Evolutionary conservation across 2,113 vertebrate genomes (phyloP).

Genomic region (Hemichromis elongatus): DNA sequence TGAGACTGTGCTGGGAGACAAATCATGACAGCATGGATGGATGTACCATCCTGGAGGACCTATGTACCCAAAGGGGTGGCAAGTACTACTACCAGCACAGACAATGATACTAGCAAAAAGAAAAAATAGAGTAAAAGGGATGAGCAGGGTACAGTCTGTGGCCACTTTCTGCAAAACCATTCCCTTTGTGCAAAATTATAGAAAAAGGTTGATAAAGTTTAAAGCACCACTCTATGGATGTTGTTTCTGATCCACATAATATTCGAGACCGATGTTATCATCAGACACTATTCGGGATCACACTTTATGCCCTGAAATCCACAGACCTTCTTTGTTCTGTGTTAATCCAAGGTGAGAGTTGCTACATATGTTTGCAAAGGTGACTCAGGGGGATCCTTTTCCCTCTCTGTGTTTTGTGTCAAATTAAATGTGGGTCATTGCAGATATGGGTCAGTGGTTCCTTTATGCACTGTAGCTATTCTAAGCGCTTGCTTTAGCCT

Average conservation of each 20-base stretch:
- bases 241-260: not conserved
- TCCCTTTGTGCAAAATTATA: not conserved
- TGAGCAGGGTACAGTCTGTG: not conserved
- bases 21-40: not conserved
- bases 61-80: not conserved
- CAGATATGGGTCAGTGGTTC: constrained; percentile 66
- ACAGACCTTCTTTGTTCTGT: not conserved
- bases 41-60: not conserved
- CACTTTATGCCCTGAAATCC: not conserved
- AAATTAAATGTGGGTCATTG: constrained; percentile 61
- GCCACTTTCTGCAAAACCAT: not conserved
- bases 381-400: constrained; percentile 9
- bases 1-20: not conserved
- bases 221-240: not conserved
- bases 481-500: constrained; percentile 30
- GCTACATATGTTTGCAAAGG: not conserved
- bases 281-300: not conserved
- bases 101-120: not conserved
- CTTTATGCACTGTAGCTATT: constrained; percentile 52
- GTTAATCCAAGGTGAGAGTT: not conserved
- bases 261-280: not conserved
- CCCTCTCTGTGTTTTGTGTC: constrained; percentile 17
- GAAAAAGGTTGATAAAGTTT: not conserved
- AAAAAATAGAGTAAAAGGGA: not conserved
- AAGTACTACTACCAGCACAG: not conserved